These are phyloP conservation scores for Halocaridina rubra DNA, from an alignment of 2,888 invertebrate species.

Conservation along the genomic window DNA sequence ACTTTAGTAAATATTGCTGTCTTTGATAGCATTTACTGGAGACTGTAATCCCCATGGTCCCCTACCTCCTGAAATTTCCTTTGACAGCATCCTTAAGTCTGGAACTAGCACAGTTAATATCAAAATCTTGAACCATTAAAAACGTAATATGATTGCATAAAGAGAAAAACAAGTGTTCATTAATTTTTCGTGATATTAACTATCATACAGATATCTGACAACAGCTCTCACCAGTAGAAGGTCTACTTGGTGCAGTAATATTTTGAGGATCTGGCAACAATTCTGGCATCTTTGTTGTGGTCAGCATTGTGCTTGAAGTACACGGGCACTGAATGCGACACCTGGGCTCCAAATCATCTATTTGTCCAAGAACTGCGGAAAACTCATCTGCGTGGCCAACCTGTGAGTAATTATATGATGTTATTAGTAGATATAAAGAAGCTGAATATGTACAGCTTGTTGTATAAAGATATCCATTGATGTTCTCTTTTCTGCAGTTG, in stretches of 20 bases:
- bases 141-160: too few relatives aligned
- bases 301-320: too few relatives aligned
- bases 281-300: background rate
- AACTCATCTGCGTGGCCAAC: slow-evolving; percentile 42
- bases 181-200: too few relatives aligned
- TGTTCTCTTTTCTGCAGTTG: background rate
- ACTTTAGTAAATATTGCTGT: too few relatives aligned
- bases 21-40: too few relatives aligned
- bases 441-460: background rate
- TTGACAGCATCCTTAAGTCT: too few relatives aligned
- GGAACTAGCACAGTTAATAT: too few relatives aligned
- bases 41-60: too few relatives aligned
- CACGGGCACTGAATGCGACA: slow-evolving; percentile 36
- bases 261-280: background rate
- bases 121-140: too few relatives aligned
- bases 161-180: too few relatives aligned
- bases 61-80: too few relatives aligned
- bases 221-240: background rate
- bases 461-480: background rate
- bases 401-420: background rate
- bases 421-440: background rate
- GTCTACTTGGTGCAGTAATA: background rate
- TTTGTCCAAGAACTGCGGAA: slow-evolving; percentile 25
- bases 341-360: background rate
- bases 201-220: too few relatives aligned